phyloP scores from a whole-genome alignment of 2,888 invertebrate species.

The Diachrysia chrysitis region DNA sequence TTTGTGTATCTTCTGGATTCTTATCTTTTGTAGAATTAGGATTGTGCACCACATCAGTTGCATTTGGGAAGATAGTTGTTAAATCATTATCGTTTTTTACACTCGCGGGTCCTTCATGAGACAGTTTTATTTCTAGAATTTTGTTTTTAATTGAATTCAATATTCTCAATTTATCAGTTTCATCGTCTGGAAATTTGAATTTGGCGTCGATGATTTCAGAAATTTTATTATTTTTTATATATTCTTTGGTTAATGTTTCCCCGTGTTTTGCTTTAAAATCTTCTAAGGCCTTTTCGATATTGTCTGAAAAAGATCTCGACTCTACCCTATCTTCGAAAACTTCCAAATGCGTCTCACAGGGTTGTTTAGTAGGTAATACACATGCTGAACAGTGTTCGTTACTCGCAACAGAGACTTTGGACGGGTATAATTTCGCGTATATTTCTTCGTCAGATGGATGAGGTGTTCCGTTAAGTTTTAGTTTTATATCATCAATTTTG shows the following conservation, averaged over 20 bases:
- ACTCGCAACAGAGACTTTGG: neutral
- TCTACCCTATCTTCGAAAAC: neutral
- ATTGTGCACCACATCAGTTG: neutral
- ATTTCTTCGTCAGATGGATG: neutral
- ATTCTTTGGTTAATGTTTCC: neutral
- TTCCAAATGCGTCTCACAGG: slow-evolving; percentile 1
- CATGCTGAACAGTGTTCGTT: neutral
- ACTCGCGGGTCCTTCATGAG: neutral
- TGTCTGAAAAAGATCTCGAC: neutral
- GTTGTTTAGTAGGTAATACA: slow-evolving; percentile 14
- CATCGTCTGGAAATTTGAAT: neutral
- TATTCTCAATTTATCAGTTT: slow-evolving; percentile 2
- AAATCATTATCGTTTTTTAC: neutral
- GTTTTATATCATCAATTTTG: neutral
- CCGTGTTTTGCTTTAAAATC: neutral
- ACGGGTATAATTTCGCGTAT: neutral
- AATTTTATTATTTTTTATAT: neutral
- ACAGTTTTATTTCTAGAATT: neutral
- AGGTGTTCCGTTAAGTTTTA: neutral
- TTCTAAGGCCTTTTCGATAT: neutral
- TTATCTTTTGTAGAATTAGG: neutral
- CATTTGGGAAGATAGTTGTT: neutral
- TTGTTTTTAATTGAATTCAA: neutral
- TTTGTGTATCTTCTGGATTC: neutral
- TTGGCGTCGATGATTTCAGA: neutral